A percentile compares a stretch with the other conserved stretches of the same genome.
phyloP scores from a whole-genome alignment of 2,113 vertebrate genomes.

The Sarotherodon lohbergeri region DNA sequence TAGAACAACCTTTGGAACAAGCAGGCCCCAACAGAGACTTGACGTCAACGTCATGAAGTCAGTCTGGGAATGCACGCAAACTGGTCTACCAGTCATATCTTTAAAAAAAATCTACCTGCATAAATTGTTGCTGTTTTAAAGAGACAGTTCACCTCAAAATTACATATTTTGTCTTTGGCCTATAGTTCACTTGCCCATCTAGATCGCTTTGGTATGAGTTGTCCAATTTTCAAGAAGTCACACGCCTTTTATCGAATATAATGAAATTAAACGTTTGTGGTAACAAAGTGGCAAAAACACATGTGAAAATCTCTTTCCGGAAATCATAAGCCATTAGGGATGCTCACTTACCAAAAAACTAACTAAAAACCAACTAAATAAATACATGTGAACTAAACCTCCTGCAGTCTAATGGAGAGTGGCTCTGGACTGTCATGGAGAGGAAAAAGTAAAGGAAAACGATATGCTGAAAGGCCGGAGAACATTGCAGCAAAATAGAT shows the following conservation, averaged over 20 bases:
- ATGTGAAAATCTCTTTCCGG: not conserved
- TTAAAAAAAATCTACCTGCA: not conserved
- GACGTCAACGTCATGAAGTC: not conserved
- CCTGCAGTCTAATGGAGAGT: not conserved
- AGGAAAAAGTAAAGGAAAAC: not conserved
- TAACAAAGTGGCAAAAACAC: not conserved
- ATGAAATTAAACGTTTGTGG: not conserved
- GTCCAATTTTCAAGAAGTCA: not conserved
- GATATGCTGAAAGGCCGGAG: not conserved
- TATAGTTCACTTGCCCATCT: not conserved
- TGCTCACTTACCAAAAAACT: not conserved
- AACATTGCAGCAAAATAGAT: not conserved
- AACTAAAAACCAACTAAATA: not conserved
- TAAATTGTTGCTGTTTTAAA: not conserved
- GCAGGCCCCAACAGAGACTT: not conserved
- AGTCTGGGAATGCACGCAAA: not conserved
- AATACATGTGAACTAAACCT: not conserved
- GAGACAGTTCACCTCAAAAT: not conserved
- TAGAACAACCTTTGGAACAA: not conserved
- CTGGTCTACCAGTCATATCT: not conserved
- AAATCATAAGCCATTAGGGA: not conserved
- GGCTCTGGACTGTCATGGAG: not conserved
- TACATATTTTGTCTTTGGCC: not conserved
- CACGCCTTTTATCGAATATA: not conserved
- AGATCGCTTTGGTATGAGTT: rapidly evolving